Percentiles rank a stretch among this genome's conserved stretches.
phyloP scores from a whole-genome alignment of 2,888 invertebrate genomes.

The Macrosiphum euphorbiae region DNA sequence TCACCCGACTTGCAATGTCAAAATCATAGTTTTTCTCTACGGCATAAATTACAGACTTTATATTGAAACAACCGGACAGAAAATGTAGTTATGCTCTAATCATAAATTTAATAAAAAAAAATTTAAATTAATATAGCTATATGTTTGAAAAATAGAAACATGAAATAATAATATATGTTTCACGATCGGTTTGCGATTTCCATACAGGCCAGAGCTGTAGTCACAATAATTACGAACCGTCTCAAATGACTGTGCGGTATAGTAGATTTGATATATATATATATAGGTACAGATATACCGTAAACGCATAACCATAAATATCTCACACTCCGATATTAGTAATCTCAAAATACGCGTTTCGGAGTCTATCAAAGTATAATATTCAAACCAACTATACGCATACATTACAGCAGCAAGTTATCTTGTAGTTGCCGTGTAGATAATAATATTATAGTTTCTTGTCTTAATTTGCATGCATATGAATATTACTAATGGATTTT shows the following conservation, averaged over 20 bases:
- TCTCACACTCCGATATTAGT: not conserved
- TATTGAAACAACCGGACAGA: not conserved
- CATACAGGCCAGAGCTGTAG: not conserved
- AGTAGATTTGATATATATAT: not conserved
- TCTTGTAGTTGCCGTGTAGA: not conserved
- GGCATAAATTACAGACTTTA: not conserved
- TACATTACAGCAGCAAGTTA: not conserved
- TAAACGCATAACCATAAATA: not conserved
- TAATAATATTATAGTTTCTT: constrained; percentile 12
- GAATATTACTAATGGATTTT: constrained; percentile 11
- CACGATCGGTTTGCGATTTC: not conserved
- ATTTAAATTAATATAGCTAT: not conserved
- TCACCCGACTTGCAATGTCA: not conserved
- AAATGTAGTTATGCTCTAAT: not conserved
- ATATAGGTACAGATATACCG: not conserved
- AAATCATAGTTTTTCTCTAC: not conserved
- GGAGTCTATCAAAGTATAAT: not conserved
- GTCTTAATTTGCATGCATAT: constrained; percentile 13
- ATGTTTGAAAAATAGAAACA: not conserved
- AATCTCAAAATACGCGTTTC: not conserved
- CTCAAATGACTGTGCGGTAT: not conserved
- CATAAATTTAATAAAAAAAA: not conserved
- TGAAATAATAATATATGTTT: not conserved
- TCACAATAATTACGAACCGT: not conserved
- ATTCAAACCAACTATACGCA: not conserved